A percentile compares a stretch with the other conserved stretches of the same genome.
phyloP scores from a whole-genome alignment of 2,888 invertebrate species.

The Hydraecia micacea region DNA sequence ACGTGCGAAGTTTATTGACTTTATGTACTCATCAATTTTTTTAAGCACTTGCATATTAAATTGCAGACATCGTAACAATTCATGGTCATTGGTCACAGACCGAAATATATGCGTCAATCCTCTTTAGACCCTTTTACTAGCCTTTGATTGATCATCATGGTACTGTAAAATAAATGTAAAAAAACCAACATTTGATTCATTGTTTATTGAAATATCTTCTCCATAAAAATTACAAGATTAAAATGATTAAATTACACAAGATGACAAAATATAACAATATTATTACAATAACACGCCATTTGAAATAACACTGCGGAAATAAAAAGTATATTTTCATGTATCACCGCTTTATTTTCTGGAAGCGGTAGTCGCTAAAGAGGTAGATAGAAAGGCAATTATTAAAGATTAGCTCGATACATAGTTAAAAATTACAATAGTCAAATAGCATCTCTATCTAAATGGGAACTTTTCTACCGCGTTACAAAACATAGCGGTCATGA shows the following conservation, averaged over 20 bases:
- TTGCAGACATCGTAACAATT: not conserved
- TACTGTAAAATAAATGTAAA: not conserved
- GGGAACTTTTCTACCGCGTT: slow-evolving; percentile 7
- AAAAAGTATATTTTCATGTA: slow-evolving; percentile 27
- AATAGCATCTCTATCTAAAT: slow-evolving; percentile 38
- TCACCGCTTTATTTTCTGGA: not conserved
- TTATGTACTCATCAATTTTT: slow-evolving; percentile 2
- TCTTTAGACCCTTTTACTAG: not conserved
- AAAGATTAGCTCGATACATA: slow-evolving; percentile 23
- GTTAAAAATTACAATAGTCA: slow-evolving; percentile 9
- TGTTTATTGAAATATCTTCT: slow-evolving; percentile 73
- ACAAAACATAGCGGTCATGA: slow-evolving; percentile 12
- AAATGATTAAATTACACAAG: slow-evolving; percentile 71
- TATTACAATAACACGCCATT: slow-evolving; percentile 58
- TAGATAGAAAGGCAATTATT: slow-evolving; percentile 33
- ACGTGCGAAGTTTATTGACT: slow-evolving; percentile 42
- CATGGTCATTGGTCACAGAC: not conserved
- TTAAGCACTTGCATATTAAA: not conserved
- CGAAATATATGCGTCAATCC: not conserved
- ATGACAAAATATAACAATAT: slow-evolving; percentile 68
- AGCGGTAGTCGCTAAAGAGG: slow-evolving; percentile 21
- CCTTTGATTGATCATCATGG: not conserved
- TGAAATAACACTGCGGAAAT: slow-evolving; percentile 68
- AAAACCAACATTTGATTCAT: slow-evolving; percentile 66
- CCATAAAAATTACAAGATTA: slow-evolving; percentile 75